Base-by-base conservation (phyloP, 2,888 invertebrate species). In the Belgica antarctica region DNA sequence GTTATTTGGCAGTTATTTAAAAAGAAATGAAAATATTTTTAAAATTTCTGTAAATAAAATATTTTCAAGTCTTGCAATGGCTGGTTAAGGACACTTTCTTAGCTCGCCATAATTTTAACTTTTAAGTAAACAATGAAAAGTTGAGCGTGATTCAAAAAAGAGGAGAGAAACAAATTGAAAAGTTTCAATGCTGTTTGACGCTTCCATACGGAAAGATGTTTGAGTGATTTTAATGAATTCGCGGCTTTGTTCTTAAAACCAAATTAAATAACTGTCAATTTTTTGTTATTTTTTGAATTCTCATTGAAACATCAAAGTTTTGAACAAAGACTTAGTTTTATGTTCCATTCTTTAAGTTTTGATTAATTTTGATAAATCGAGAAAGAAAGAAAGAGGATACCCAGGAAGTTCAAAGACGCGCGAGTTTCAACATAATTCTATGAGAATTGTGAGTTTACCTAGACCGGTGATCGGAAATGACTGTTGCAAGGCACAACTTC, bases 81-180 rank as follows among this genome's bases (percentile, higher is more conserved):
- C 34, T 8, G 34, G 34, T 12, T 34, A 34, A 34, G 34, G 12
- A 12, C 34, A 7, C 34, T 34, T 34, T 34, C 12, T 34, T 34
- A 34, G 34, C 34, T 12, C 7, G 34, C 34, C 7, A 34, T 41
- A n/a, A n/a, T 52, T 52, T 52, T 52, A 52, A 8, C 7, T 52
- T 52, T 52, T 7, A 46, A 46, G 4, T 27, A 59, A 59, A 59
- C n/a, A 52, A 52, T 52, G 4, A 52, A 59, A 46, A 25, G 25
- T 70, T 36, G 61, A 61, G 70, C 70, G 70, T 61, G 70, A 70
- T 70, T 70, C 70, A 70, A 70, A 70, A 70, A 70, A 70, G 68
- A 70, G 27, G 61, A 61, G 31, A 68, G 68, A 68, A 31, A 62
- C 7, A 62, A 31, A 22, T 28, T 19, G 22, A 62, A 62, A 62